Evolutionary conservation across 2,113 vertebrate species (phyloP), one percentile per base, ranked within the genome.

Genomic region (Hemiscyllium ocellatum): DNA sequence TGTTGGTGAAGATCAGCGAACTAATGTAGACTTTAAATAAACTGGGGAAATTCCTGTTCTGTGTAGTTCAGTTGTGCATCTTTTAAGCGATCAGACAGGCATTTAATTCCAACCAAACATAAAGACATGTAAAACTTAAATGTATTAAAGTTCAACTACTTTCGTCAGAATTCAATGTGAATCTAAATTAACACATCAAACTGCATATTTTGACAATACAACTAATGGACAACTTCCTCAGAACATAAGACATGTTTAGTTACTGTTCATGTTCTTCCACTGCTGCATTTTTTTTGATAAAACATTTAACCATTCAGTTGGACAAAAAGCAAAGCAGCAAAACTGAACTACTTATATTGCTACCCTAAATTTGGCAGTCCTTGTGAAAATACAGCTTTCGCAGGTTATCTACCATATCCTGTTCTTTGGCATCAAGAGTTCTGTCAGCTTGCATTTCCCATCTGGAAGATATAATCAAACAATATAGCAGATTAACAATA

Each of bases 401-500:
- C 95, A 99, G 97, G 94, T 98, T 97, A 96, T 98, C 97, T 96
- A 98, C 96, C 97, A 99, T 98, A 78, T 96, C 96, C 96, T 97
- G 98, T 96, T 99, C 99, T 95, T 98, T 98, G 12, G 98, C 98
- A 96, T 98, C 98, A 96, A 99, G 97, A 96, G 96, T 97, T 65
- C 98, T 98, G 89, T 96, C 97, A 66, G 98, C 97, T 97, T 97
- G 98, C 98, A 99, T 98, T 97, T 99, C 99, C 98, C 99, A 99
- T 97, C 99, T 99, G 98, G 96, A 98, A 97, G 91, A 72, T 76
- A 95, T 72, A 95, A 95, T 72, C 91, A 95, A 33, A 50, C 24
- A 50, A 72, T 61, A 47, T 29, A 95, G 22, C 42, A 76, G 42
- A 72, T 70, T 76, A 33, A 72, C 47, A 95, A 12, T 47, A 29